Conservation (phyloP, 1,140 invertebrate species). For the Drosophila dunni region DNA sequence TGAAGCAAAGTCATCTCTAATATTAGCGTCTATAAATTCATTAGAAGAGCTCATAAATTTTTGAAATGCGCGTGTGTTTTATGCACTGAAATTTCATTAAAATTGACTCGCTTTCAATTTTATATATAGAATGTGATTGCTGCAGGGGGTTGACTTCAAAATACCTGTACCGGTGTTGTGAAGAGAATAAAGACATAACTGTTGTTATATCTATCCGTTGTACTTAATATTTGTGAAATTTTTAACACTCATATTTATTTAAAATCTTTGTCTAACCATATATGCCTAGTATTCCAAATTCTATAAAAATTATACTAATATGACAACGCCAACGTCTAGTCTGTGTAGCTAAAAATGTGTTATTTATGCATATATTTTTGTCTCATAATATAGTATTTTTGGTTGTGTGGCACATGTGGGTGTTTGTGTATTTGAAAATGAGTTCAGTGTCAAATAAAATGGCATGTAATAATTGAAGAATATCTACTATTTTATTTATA, state of each 20-base stretch:
- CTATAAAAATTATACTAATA: no score
- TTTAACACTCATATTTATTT: no score
- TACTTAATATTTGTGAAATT: no score
- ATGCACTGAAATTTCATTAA: conserved; percentile 30
- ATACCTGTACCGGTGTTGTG: background rate
- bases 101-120: conserved; percentile 21
- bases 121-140: background rate
- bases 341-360: no score
- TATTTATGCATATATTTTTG: no score
- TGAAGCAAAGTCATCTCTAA: conserved; percentile 54
- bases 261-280: no score
- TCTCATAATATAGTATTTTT: no score
- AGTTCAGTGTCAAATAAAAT: conserved; percentile 59
- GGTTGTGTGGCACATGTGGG: conserved; percentile 6
- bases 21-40: conserved; percentile 63
- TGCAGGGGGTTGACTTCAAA: background rate
- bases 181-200: background rate
- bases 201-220: no score
- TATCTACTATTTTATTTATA: no score
- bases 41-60: conserved; percentile 52
- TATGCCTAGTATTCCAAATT: no score
- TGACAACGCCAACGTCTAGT: no score
- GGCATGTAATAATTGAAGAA: conserved; percentile 14
- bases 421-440: conserved; percentile 32
- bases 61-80: conserved; percentile 31